phyloP scores from a whole-genome alignment of 2,888 invertebrate genomes.

The Coelinius sp. region DNA sequence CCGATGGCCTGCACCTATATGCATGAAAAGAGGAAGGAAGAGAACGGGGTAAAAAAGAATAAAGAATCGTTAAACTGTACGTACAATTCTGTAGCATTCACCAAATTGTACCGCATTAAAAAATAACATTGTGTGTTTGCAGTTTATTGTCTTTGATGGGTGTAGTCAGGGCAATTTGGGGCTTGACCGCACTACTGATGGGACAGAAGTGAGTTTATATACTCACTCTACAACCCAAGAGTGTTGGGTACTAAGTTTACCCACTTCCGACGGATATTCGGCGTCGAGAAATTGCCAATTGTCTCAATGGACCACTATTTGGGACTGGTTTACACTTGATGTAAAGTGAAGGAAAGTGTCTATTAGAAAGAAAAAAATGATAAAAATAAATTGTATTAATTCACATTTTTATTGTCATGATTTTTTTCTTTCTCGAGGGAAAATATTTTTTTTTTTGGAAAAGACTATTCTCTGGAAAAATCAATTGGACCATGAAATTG shows the following conservation, averaged over 20 bases:
- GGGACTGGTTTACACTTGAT: constrained; percentile 41
- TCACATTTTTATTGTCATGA: no score
- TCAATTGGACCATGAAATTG: no score
- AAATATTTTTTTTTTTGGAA: no score
- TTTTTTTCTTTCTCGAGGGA: no score
- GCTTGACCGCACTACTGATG: background rate
- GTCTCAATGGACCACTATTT: constrained; percentile 67
- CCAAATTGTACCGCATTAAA: constrained; percentile 15
- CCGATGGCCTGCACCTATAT: constrained; percentile 47
- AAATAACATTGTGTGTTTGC: constrained; percentile 53
- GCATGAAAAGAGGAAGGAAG: background rate
- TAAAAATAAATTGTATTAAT: background rate
- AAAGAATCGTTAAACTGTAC: constrained; percentile 9
- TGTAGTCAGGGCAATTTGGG: constrained; percentile 55
- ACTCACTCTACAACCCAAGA: background rate
- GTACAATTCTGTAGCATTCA: constrained; percentile 18
- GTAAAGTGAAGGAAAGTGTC: background rate
- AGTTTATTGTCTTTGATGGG: constrained; percentile 65
- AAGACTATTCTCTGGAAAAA: no score
- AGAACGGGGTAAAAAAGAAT: background rate
- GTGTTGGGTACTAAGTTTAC: constrained; percentile 13
- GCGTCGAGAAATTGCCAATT: constrained; percentile 68
- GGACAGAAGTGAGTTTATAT: constrained; percentile 54
- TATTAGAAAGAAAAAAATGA: background rate
- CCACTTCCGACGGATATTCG: constrained; percentile 53